phyloP scores from a whole-genome alignment of 2,888 invertebrate species.

The Pyrocoelia pectoralis region DNA sequence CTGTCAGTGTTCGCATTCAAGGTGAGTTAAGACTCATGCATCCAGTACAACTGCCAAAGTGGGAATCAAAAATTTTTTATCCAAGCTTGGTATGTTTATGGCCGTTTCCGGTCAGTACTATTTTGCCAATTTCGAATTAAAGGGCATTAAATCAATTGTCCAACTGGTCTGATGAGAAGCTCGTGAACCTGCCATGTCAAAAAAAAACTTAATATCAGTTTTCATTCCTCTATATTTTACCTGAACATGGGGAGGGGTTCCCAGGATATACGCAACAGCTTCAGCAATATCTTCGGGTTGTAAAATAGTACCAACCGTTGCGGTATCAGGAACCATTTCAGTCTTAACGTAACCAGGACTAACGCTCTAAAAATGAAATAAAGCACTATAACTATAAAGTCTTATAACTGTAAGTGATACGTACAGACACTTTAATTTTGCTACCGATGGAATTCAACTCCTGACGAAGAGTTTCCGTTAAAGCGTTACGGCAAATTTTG shows the following conservation, averaged over 20 bases:
- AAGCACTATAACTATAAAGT: neutral
- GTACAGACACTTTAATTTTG: conserved; percentile 35
- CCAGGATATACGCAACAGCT: conserved; percentile 10
- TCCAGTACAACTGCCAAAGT: too few species aligned
- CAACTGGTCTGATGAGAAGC: too few species aligned
- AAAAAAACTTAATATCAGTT: too few species aligned
- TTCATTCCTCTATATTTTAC: neutral
- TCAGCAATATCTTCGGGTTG: conserved; percentile 17
- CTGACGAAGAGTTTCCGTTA: conserved; percentile 28
- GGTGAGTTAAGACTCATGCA: too few species aligned
- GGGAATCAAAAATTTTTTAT: too few species aligned
- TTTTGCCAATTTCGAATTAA: too few species aligned
- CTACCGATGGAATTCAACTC: conserved; percentile 23
- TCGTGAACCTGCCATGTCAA: too few species aligned
- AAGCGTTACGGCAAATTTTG: conserved; percentile 31
- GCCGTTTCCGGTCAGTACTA: too few species aligned
- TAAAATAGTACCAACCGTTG: neutral
- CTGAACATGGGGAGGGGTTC: conserved; percentile 19
- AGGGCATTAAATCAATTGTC: too few species aligned
- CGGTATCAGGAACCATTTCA: conserved; percentile 4
- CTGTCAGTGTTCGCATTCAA: too few species aligned
- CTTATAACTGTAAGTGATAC: too few species aligned
- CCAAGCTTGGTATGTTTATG: too few species aligned
- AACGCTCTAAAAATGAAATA: conserved; percentile 13
- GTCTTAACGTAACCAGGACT: conserved; percentile 18